A percentile compares a stretch with the other conserved stretches of the same genome.
These are phyloP conservation scores for Lithophane semibrunnea DNA, from an alignment of 2,888 invertebrate species.

Conservation along the genomic window DNA sequence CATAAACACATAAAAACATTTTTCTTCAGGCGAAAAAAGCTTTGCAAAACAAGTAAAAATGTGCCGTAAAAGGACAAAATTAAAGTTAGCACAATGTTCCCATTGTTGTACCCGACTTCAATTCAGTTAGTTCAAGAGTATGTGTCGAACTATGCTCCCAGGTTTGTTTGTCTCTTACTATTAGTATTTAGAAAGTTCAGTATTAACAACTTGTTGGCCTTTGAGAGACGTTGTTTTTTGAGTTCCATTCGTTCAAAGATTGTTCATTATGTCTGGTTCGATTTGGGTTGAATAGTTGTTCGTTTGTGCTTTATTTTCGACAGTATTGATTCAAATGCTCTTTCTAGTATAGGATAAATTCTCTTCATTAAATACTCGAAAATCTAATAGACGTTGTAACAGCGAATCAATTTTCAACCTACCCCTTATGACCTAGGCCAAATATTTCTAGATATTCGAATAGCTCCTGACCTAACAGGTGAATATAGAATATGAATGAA, in stretches of 20 bases:
- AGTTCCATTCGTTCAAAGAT: slow-evolving; percentile 19
- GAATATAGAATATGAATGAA: too few relatives aligned
- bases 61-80: slow-evolving; percentile 59
- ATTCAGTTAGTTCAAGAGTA: slow-evolving; percentile 56
- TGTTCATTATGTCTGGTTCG: slow-evolving; percentile 9
- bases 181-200: slow-evolving; percentile 65
- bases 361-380: background rate
- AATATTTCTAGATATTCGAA: too few relatives aligned
- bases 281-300: background rate
- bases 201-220: slow-evolving; percentile 61
- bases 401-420: too few relatives aligned
- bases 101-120: slow-evolving; percentile 62
- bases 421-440: too few relatives aligned
- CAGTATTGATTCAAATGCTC: background rate
- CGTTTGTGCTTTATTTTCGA: background rate
- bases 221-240: slow-evolving; percentile 44
- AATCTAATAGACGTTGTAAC: background rate
- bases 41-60: slow-evolving; percentile 54
- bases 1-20: slow-evolving; percentile 49
- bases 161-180: slow-evolving; percentile 61
- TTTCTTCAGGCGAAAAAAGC: slow-evolving; percentile 44
- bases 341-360: too few relatives aligned
- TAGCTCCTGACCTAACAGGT: too few relatives aligned
- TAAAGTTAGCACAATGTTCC: slow-evolving; percentile 59
- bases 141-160: slow-evolving; percentile 61